phyloP scores from a whole-genome alignment of 2,888 invertebrate genomes.

The Eristalis arbustorum region DNA sequence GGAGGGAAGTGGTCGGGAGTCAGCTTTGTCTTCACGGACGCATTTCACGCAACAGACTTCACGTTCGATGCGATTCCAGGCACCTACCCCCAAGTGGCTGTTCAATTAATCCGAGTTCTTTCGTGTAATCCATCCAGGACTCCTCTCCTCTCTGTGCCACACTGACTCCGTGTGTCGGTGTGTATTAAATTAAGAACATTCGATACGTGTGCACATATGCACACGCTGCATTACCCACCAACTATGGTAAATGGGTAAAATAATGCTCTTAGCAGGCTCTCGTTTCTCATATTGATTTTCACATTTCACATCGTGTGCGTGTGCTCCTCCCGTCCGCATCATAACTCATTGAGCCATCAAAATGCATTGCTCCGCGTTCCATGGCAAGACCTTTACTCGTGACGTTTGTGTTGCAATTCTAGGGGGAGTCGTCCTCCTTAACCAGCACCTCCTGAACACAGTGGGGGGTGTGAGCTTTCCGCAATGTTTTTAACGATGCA shows the following conservation, averaged over 20 bases:
- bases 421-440: not conserved
- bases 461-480: not conserved
- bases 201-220: not conserved
- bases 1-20: no score
- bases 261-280: conserved; percentile 22
- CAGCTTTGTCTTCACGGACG: no score
- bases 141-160: not conserved
- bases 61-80: conserved; percentile 1
- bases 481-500: conserved; percentile 60
- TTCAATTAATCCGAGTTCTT: conserved; percentile 40
- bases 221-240: not conserved
- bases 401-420: conserved; percentile 24
- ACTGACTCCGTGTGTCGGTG: not conserved
- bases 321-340: not conserved
- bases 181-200: conserved; percentile 37
- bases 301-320: not conserved
- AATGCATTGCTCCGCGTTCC: conserved; percentile 49
- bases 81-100: not conserved
- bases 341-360: conserved; percentile 38
- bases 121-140: conserved; percentile 12
- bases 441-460: no score
- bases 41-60: not conserved
- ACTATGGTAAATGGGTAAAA: conserved; percentile 11
- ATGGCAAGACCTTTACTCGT: conserved; percentile 37
- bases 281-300: conserved; percentile 43